Conservation (phyloP, 2,797 vertebrate genomes). For the Sphenopsis melanotis region DNA sequence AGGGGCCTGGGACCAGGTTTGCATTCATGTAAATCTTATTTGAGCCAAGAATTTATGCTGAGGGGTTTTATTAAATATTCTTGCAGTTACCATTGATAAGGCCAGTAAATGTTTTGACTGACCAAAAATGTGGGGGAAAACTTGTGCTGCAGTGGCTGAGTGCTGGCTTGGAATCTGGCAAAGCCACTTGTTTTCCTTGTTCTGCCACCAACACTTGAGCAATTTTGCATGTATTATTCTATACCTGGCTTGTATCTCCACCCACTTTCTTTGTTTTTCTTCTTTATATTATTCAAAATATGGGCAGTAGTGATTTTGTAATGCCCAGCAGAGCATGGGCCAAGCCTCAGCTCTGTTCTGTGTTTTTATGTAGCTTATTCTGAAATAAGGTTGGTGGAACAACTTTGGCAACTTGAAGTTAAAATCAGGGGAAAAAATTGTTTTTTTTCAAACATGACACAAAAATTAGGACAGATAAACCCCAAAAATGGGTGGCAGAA, state of each 20-base stretch:
- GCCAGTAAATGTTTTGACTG: neutral
- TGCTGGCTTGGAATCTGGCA: neutral
- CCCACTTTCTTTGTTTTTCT: neutral
- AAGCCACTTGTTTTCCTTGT: neutral
- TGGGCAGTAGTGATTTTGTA: neutral
- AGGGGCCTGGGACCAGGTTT: neutral
- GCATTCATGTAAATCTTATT: neutral
- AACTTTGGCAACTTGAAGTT: neutral
- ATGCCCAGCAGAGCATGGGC: neutral
- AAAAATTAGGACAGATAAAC: neutral
- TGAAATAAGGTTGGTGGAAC: neutral
- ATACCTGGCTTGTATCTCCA: neutral
- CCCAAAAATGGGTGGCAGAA: neutral
- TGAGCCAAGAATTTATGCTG: neutral
- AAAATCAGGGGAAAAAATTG: neutral
- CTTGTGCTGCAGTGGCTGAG: neutral
- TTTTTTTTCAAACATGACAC: neutral
- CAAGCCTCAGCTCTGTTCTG: neutral
- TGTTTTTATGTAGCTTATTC: neutral
- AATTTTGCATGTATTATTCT: neutral
- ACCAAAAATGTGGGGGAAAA: neutral
- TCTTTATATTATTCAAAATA: neutral
- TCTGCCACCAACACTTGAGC: conserved; percentile 8
- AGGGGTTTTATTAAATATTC: neutral
- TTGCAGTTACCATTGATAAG: neutral